Percentiles rank a stretch among this genome's conserved stretches.
Evolutionary conservation across 2,888 invertebrate species (phyloP).

Genomic region (Perizoma flavofasciatum): DNA sequence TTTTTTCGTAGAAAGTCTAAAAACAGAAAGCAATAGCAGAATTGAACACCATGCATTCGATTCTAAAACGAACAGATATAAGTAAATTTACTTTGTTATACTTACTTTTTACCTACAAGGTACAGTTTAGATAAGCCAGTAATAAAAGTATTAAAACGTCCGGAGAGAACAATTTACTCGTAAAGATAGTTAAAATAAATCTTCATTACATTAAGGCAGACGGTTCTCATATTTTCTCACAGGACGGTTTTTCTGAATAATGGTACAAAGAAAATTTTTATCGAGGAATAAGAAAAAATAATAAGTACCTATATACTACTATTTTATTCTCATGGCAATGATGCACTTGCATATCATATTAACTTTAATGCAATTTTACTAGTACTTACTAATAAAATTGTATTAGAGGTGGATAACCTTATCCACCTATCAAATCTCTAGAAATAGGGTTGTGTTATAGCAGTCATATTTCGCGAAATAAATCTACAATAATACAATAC

Average conservation of each 20-base stretch:
- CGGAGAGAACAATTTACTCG: conserved; percentile 53
- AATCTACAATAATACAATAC: too few relatives aligned
- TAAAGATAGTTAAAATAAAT: conserved; percentile 70
- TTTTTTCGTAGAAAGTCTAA: neutral
- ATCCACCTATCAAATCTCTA: too few relatives aligned
- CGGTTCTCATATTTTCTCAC: conserved; percentile 70
- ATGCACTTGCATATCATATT: conserved; percentile 3
- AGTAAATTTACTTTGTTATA: too few relatives aligned
- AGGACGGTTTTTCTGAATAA: conserved; percentile 66
- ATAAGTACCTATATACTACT: too few relatives aligned
- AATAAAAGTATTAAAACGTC: conserved; percentile 32
- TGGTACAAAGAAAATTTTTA: conserved; percentile 51
- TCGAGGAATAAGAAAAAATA: conserved; percentile 40
- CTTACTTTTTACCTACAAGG: too few relatives aligned
- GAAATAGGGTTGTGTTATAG: too few relatives aligned
- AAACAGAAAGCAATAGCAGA: too few relatives aligned
- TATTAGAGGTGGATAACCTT: too few relatives aligned
- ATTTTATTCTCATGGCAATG: conserved; percentile 24
- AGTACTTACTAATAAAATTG: too few relatives aligned
- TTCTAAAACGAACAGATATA: neutral
- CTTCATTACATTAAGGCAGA: conserved; percentile 70
- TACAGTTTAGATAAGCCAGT: conserved; percentile 3
- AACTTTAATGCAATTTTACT: too few relatives aligned
- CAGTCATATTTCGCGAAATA: too few relatives aligned
- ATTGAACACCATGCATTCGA: neutral